A percentile compares a stretch with the other conserved stretches of the same genome.
Conservation (phyloP, 2,888 invertebrate species). For the Operophtera brumata region DNA sequence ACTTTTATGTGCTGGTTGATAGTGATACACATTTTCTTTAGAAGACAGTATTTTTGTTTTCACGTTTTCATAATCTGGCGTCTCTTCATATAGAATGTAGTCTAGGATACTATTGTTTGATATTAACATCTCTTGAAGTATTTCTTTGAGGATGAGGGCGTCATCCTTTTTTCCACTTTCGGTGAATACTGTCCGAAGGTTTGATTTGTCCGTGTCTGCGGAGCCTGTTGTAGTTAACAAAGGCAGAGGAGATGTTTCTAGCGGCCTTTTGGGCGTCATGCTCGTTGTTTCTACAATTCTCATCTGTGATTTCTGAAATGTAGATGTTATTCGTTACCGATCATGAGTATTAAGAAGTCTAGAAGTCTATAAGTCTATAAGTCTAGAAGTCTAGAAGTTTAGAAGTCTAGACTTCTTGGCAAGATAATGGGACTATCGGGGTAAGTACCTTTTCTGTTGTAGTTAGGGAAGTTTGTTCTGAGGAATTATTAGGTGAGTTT, state of each 20-base stretch:
- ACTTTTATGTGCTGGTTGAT: background rate
- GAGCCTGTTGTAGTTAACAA: background rate
- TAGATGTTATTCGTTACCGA: no score
- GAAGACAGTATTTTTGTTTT: background rate
- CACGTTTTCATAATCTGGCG: background rate
- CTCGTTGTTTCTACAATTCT: background rate
- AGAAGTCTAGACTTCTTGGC: no score
- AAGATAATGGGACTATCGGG: no score
- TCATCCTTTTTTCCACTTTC: slow-evolving; percentile 6
- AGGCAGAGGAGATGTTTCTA: background rate
- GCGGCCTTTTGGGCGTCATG: background rate
- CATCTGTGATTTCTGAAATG: slow-evolving; percentile 4
- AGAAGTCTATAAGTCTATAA: no score
- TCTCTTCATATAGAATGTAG: slow-evolving; percentile 15
- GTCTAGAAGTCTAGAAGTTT: no score
- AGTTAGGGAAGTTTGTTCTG: no score
- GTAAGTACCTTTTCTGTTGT: no score
- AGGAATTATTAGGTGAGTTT: no score
- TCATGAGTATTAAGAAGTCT: no score
- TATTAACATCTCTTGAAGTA: slow-evolving; percentile 10
- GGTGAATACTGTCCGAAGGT: background rate
- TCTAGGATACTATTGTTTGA: slow-evolving; percentile 14
- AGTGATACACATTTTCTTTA: background rate
- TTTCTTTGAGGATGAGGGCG: slow-evolving; percentile 2
- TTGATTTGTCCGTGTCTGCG: background rate